phyloP scores from a whole-genome alignment of 2,888 invertebrate genomes.

The Nomada fabriciana region DNA sequence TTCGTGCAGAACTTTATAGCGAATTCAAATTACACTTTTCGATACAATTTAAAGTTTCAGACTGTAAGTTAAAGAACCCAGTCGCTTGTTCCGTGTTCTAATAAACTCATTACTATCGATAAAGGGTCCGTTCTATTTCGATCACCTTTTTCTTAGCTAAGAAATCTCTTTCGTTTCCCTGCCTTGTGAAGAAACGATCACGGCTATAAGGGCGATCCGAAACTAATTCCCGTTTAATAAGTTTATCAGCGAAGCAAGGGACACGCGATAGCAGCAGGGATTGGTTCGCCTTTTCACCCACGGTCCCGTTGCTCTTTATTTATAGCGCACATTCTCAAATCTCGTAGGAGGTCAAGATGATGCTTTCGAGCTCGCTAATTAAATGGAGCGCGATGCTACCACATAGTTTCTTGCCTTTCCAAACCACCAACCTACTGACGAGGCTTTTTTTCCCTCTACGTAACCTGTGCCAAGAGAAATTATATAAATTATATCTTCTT shows the following conservation, averaged over 20 bases:
- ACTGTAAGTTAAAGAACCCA: not conserved
- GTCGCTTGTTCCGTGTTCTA: not conserved
- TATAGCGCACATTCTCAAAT: constrained; percentile 56
- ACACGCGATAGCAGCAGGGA: constrained; percentile 21
- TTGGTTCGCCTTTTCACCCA: constrained; percentile 26
- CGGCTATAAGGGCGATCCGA: constrained; percentile 16
- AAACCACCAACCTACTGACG: constrained; percentile 5
- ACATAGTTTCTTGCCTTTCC: constrained; percentile 52
- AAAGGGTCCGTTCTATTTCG: constrained; percentile 6
- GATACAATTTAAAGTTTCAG: constrained; percentile 17
- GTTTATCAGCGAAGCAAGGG: constrained; percentile 25
- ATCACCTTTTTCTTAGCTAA: not conserved
- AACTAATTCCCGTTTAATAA: constrained; percentile 39
- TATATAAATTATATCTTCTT: not conserved
- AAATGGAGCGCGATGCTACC: constrained; percentile 69
- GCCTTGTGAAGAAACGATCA: not conserved
- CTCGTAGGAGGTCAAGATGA: constrained; percentile 60
- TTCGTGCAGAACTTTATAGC: not conserved
- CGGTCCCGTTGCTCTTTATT: constrained; percentile 55
- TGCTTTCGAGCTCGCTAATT: constrained; percentile 70
- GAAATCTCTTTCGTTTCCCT: not conserved
- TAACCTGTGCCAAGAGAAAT: not conserved
- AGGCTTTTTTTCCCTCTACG: not conserved
- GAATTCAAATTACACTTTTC: constrained; percentile 23
- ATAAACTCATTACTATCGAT: constrained; percentile 24